Conservation (phyloP, 2,888 invertebrate genomes). For the Chaitophorus viminalis region DNA sequence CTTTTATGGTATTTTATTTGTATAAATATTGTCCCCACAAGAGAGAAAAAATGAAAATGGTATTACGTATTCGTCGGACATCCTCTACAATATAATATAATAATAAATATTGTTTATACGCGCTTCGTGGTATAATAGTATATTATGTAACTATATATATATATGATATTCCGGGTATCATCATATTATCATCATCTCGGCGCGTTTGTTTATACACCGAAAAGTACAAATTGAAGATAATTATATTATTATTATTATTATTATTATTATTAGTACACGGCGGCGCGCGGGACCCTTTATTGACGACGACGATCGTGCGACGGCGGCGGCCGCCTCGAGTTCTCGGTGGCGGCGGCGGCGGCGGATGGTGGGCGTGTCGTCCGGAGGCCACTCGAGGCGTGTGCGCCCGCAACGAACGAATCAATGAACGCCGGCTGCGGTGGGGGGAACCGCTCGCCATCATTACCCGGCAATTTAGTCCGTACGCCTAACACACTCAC, state of each 20-base stretch:
- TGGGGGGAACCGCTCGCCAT: slow-evolving; percentile 59
- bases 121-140: no score
- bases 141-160: no score
- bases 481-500: background rate
- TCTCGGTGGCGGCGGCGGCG: background rate
- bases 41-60: no score
- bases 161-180: no score
- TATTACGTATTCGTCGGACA: no score
- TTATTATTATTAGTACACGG: slow-evolving; percentile 10
- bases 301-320: background rate
- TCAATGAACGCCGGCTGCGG: slow-evolving; percentile 35
- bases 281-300: background rate
- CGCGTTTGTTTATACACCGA: slow-evolving; percentile 20
- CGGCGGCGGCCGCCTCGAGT: background rate
- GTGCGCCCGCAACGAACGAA: slow-evolving; percentile 43
- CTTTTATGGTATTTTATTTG: no score
- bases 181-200: no score
- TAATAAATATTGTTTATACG: no score
- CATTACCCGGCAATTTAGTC: slow-evolving; percentile 58
- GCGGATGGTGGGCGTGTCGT: slow-evolving; percentile 32
- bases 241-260: background rate
- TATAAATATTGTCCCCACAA: no score
- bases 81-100: no score
- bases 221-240: slow-evolving; percentile 58
- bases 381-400: slow-evolving; percentile 53